Percentiles rank a stretch among this genome's conserved stretches.
Evolutionary conservation across 2,113 vertebrate species (phyloP).

Genomic region (Turdus rufiventris): DNA sequence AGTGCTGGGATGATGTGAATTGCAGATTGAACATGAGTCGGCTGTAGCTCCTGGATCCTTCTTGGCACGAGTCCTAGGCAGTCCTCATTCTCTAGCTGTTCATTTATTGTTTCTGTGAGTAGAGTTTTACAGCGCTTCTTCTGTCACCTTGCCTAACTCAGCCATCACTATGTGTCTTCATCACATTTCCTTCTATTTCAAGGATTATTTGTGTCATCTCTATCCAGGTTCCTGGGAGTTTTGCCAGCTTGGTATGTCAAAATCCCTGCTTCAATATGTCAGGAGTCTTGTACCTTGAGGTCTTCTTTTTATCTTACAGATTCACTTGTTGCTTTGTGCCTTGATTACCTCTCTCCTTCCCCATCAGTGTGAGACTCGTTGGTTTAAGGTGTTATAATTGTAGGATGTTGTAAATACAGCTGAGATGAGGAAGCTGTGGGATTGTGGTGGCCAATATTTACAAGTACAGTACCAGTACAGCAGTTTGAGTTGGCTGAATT

Average conservation of each 20-base stretch:
- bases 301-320: not conserved
- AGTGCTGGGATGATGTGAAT: not conserved
- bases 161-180: not conserved
- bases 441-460: not conserved
- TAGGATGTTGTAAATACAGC: not conserved
- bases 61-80: not conserved
- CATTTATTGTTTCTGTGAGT: not conserved
- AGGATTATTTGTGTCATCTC: not conserved
- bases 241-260: not conserved
- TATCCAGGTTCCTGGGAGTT: not conserved
- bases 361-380: rapidly evolving
- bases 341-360: not conserved
- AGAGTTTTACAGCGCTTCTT: not conserved
- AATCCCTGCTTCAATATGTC: not conserved
- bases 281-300: not conserved
- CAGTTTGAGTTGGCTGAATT: not conserved
- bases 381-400: not conserved
- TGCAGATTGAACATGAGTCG: not conserved
- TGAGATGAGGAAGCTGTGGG: not conserved
- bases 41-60: not conserved
- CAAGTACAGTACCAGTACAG: not conserved
- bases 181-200: not conserved
- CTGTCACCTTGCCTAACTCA: not conserved
- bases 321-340: not conserved
- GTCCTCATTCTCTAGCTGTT: not conserved